Conservation (phyloP, 2,113 vertebrate genomes). For the Crypturellus undulatus region DNA sequence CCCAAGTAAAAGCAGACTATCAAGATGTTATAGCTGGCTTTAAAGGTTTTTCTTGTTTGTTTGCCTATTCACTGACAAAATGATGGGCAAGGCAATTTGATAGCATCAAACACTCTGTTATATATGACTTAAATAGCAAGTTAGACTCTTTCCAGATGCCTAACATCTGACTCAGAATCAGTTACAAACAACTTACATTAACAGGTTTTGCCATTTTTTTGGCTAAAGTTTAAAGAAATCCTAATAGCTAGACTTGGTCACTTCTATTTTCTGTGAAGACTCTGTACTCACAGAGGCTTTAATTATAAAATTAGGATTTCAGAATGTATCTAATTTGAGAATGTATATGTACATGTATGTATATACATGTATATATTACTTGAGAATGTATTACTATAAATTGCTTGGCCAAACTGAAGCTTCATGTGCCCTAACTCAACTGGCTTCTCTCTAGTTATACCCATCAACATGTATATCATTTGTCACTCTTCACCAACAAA, state of each 20-base stretch:
- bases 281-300: background rate
- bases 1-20: background rate
- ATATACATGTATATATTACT: background rate
- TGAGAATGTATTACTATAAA: background rate
- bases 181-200: background rate
- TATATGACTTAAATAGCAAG: background rate
- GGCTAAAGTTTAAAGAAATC: background rate
- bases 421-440: background rate
- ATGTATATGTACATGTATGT: too few relatives aligned
- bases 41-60: conserved; percentile 18
- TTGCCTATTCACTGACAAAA: conserved; percentile 12
- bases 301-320: background rate
- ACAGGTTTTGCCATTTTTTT: background rate
- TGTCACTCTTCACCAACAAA: background rate
- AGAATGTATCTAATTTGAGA: background rate
- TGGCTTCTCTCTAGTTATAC: background rate
- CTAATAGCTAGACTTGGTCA: background rate
- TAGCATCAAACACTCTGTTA: background rate
- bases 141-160: background rate
- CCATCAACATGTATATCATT: background rate
- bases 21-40: background rate
- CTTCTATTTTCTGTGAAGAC: background rate
- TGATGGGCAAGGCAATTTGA: conserved; percentile 9
- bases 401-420: background rate
- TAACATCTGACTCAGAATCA: background rate